Conservation (phyloP, 1,140 invertebrate genomes). For the Octopus sinensis region DNA sequence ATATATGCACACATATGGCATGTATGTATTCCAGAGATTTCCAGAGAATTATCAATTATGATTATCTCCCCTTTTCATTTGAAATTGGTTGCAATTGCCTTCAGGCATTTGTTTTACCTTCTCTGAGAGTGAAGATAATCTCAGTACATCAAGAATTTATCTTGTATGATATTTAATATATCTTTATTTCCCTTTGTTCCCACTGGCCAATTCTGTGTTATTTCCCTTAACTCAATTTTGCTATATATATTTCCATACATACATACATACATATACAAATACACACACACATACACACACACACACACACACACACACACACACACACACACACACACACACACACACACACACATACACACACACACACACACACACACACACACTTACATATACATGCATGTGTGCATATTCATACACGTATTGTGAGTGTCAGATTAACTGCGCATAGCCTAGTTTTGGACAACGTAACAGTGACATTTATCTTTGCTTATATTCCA, state of each 20-base stretch:
- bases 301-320: slow-evolving; percentile 2
- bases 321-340: neutral
- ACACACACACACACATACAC: neutral
- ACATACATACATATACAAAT: neutral
- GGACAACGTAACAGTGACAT: too few relatives aligned
- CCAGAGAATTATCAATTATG: too few relatives aligned
- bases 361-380: slow-evolving; percentile 2
- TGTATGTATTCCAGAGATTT: too few relatives aligned
- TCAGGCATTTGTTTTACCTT: too few relatives aligned
- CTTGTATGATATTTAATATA: too few relatives aligned
- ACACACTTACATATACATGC: neutral
- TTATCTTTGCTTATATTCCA: too few relatives aligned
- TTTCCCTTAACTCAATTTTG: neutral
- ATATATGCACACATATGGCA: too few relatives aligned
- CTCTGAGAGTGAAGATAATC: too few relatives aligned
- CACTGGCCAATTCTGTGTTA: neutral
- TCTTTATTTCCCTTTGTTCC: neutral
- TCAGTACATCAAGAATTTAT: too few relatives aligned
- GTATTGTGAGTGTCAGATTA: neutral
- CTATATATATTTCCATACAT: neutral
- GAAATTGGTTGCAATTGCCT: too few relatives aligned
- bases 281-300: neutral
- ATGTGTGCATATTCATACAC: neutral
- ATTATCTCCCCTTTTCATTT: too few relatives aligned
- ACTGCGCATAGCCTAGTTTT: too few relatives aligned